These are phyloP conservation scores for Struthidea cinerea DNA, from an alignment of 2,113 vertebrate species.

Conservation along the genomic window DNA sequence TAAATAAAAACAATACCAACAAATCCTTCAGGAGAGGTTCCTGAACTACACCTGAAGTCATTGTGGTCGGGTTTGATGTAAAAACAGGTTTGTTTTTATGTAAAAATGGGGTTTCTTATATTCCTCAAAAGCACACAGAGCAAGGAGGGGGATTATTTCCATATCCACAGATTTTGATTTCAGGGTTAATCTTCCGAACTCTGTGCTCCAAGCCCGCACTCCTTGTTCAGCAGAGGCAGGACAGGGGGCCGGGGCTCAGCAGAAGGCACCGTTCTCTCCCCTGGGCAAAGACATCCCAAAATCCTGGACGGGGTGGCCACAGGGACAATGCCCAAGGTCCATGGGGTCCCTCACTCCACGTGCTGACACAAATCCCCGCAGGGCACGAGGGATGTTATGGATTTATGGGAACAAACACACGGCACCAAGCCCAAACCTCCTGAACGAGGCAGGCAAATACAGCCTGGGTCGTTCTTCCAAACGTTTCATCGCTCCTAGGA, in stretches of 20 bases:
- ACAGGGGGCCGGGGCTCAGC: neutral
- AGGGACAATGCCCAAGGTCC: neutral
- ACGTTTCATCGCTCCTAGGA: fast-evolving
- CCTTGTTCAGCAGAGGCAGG: neutral
- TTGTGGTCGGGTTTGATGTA: fast-evolving
- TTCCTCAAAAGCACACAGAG: neutral
- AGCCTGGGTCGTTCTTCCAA: neutral
- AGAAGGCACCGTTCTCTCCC: neutral
- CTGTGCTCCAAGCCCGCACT: fast-evolving
- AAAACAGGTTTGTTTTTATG: neutral
- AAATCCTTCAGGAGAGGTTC: neutral
- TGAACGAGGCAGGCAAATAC: neutral
- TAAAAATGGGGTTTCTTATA: neutral
- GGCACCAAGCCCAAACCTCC: neutral
- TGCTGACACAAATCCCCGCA: neutral
- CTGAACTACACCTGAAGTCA: neutral
- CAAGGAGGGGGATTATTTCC: neutral
- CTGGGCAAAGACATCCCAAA: neutral
- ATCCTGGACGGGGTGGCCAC: fast-evolving
- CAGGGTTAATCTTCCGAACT: too few relatives aligned
- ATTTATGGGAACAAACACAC: fast-evolving
- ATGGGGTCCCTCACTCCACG: fast-evolving
- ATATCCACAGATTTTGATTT: fast-evolving
- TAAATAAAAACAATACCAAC: neutral
- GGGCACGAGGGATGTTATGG: fast-evolving